phyloP scores from a whole-genome alignment of 2,113 vertebrate genomes.

The Oreochromis niloticus region DNA sequence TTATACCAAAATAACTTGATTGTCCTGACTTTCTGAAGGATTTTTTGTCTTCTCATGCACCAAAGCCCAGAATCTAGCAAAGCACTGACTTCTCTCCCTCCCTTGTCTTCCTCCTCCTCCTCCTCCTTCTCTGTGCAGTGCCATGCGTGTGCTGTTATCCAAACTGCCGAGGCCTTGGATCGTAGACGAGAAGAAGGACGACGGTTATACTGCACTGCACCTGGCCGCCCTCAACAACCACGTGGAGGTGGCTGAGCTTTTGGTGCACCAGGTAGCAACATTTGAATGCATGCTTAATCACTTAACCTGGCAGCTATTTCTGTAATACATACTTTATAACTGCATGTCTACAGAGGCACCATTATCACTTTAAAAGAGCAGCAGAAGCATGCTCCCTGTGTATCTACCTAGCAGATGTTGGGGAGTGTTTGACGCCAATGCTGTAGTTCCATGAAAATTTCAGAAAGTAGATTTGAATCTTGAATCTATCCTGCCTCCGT shows the following conservation, averaged over 20 bases:
- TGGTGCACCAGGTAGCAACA: constrained; percentile 91
- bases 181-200: constrained; percentile 98
- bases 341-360: background rate
- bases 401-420: background rate
- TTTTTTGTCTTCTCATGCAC: background rate
- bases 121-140: constrained; percentile 68
- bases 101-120: background rate
- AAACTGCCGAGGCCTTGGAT: constrained; percentile 98
- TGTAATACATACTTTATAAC: background rate
- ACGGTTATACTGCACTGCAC: constrained; percentile 96
- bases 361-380: background rate
- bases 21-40: background rate
- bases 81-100: background rate
- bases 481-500: background rate
- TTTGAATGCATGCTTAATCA: background rate
- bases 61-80: background rate
- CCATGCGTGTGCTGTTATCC: constrained; percentile 94
- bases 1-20: background rate
- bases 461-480: background rate
- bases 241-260: constrained; percentile 94
- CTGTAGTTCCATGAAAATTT: background rate
- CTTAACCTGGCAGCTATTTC: background rate
- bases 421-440: background rate
- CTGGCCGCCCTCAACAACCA: constrained; percentile 98
- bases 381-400: background rate